These are phyloP conservation scores for Dallia pectoralis DNA, from an alignment of 2,797 vertebrate species.

Conservation along the genomic window DNA sequence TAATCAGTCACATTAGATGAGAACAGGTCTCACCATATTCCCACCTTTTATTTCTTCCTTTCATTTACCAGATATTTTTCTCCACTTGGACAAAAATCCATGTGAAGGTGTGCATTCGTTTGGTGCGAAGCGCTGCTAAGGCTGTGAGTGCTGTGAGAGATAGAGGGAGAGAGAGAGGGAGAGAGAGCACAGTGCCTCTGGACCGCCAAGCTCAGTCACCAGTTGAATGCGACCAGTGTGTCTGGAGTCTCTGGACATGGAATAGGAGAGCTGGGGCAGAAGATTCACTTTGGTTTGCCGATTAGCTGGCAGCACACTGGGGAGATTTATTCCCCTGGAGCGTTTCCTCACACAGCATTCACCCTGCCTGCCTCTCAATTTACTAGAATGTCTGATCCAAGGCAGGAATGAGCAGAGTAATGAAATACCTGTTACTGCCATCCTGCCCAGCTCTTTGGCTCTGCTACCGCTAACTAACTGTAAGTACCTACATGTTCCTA, in stretches of 20 bases:
- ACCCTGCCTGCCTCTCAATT: constrained; percentile 27
- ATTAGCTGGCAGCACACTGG: constrained; percentile 49
- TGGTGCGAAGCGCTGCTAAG: constrained; percentile 39
- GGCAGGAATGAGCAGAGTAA: constrained; percentile 31
- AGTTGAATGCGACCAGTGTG: constrained; percentile 58
- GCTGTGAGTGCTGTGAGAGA: constrained; percentile 48
- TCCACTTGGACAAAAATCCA: constrained; percentile 14
- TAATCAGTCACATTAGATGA: constrained; percentile 45
- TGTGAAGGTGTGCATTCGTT: constrained; percentile 42
- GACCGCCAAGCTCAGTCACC: constrained; percentile 53
- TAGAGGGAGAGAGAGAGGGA: constrained; percentile 47
- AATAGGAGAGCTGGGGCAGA: constrained; percentile 49
- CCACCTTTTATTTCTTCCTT: not conserved
- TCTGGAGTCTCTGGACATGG: constrained; percentile 36
- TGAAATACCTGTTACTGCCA: constrained; percentile 23
- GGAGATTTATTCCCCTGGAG: constrained; percentile 44
- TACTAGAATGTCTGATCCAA: constrained; percentile 42
- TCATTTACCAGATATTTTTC: constrained; percentile 13
- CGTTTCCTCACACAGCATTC: constrained; percentile 47
- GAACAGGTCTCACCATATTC: constrained; percentile 17
- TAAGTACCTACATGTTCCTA: constrained; percentile 45
- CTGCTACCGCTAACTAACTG: constrained; percentile 33
- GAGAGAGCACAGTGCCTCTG: constrained; percentile 24
- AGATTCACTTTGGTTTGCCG: constrained; percentile 53
- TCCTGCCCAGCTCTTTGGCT: constrained; percentile 22